phyloP scores from a whole-genome alignment of 2,797 vertebrate genomes.

The Agapornis canus region DNA sequence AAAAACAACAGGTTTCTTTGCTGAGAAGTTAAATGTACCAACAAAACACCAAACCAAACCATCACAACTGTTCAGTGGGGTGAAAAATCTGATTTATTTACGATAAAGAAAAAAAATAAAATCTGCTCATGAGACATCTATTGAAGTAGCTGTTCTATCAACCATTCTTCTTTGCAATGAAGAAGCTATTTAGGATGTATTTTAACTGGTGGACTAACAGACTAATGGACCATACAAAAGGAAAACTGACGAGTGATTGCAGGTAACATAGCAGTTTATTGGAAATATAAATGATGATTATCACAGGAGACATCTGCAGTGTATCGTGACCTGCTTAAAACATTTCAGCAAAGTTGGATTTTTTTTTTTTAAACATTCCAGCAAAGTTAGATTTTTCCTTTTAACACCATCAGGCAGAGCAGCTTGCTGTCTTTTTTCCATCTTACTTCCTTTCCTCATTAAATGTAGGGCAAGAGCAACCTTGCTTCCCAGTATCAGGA shows the following conservation, averaged over 20 bases:
- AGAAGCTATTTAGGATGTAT: background rate
- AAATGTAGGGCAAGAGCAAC: conserved; percentile 14
- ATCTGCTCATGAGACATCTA: background rate
- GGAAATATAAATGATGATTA: conserved; percentile 6
- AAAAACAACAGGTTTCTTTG: background rate
- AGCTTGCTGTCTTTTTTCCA: background rate
- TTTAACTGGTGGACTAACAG: background rate
- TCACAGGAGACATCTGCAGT: background rate
- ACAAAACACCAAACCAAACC: background rate
- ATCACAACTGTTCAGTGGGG: background rate
- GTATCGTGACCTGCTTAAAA: background rate
- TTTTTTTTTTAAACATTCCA: background rate
- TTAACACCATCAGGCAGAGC: background rate
- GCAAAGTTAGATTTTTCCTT: background rate
- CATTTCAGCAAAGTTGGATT: too few relatives aligned
- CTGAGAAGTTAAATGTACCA: background rate
- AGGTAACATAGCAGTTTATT: background rate
- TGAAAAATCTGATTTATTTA: background rate
- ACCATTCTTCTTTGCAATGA: background rate
- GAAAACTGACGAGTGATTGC: background rate
- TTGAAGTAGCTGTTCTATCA: background rate
- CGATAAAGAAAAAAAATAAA: fast-evolving
- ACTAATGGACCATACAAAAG: background rate
- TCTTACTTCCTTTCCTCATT: background rate
- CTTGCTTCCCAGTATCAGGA: conserved; percentile 16